Percentiles rank a stretch among this genome's conserved stretches.
Conservation (phyloP, 2,888 invertebrate species). For the Saturnia pavonia region DNA sequence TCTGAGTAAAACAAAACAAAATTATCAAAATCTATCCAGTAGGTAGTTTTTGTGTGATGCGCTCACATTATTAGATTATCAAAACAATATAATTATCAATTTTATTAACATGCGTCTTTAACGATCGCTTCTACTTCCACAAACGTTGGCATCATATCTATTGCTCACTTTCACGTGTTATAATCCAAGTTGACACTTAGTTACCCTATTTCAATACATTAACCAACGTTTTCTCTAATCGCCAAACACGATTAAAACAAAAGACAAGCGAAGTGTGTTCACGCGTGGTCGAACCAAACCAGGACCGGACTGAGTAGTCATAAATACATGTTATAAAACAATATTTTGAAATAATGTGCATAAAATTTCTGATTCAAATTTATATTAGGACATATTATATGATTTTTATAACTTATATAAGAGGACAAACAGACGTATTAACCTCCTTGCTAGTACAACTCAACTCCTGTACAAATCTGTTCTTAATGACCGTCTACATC, state of each 20-base stretch:
- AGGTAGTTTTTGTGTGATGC: too few relatives aligned
- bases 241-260: conserved; percentile 6
- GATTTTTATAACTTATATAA: too few relatives aligned
- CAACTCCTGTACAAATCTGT: too few relatives aligned
- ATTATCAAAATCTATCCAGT: too few relatives aligned
- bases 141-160: background rate
- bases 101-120: background rate
- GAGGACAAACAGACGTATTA: too few relatives aligned
- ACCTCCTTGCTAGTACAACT: too few relatives aligned
- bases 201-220: conserved; percentile 1
- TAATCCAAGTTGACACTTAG: background rate
- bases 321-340: background rate
- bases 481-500: too few relatives aligned
- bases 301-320: background rate
- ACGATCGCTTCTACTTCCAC: background rate
- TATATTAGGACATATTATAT: too few relatives aligned
- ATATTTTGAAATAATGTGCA: background rate
- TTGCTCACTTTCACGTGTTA: background rate
- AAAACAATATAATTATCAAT: too few relatives aligned
- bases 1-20: too few relatives aligned
- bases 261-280: background rate
- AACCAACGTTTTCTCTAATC: background rate
- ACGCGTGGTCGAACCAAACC: background rate
- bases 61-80: too few relatives aligned
- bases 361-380: background rate